Evolutionary conservation across 64 coral and sea anemone genomes (phyloP).

Genomic region (Montipora efflorescens): DNA sequence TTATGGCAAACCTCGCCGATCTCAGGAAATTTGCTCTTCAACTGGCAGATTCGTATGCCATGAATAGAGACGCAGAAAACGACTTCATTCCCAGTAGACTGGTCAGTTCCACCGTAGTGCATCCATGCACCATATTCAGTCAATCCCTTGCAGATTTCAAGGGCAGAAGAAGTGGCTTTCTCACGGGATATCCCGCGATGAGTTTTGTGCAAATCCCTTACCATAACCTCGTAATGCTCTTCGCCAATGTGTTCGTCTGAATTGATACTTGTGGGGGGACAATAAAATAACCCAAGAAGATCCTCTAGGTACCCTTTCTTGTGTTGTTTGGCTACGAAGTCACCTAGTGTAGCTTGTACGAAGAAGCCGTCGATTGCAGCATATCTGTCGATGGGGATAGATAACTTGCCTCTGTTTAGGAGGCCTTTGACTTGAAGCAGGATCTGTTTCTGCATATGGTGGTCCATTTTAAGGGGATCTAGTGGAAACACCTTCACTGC

Average conservation of each 20-base stretch:
- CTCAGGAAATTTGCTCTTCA: conserved; percentile 67
- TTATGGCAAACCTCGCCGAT: conserved; percentile 59
- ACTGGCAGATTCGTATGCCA: conserved; percentile 69
- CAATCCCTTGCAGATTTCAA: conserved; percentile 64
- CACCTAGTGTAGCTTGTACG: conserved; percentile 79
- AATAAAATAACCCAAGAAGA: conserved; percentile 75
- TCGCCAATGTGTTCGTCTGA: conserved; percentile 70
- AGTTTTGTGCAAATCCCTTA: conserved; percentile 80
- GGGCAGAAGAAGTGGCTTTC: conserved; percentile 53
- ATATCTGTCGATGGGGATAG: conserved; percentile 60
- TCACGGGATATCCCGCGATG: conserved; percentile 77
- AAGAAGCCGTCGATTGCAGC: conserved; percentile 83
- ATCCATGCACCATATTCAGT: conserved; percentile 63
- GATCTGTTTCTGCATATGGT: conserved; percentile 26
- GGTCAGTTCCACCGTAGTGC: conserved; percentile 69
- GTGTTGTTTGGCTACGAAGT: conserved; percentile 64
- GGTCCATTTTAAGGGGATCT: conserved; percentile 50
- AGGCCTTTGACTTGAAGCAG: conserved; percentile 68
- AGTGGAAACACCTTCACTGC: conserved; percentile 81
- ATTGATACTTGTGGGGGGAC: conserved; percentile 78
- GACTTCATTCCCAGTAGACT: conserved; percentile 28
- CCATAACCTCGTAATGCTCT: conserved; percentile 77
- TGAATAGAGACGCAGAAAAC: conserved; percentile 62
- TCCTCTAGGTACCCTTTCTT: conserved; percentile 81
- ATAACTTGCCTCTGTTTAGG: conserved; percentile 80